Evolutionary conservation across 2,888 invertebrate genomes (phyloP).

Genomic region (Xestoiulus laeticollis): DNA sequence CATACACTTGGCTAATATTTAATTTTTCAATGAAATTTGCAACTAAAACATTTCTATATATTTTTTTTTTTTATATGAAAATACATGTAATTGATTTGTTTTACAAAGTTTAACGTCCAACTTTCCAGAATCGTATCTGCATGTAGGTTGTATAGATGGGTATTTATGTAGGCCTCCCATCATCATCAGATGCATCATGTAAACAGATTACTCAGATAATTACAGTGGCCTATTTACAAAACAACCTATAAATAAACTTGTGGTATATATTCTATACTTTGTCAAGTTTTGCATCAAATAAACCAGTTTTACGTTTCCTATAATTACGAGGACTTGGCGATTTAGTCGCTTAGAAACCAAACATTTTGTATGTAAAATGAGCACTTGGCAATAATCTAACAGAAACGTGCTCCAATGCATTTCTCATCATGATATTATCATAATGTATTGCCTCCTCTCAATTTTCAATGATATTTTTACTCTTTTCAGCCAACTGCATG

Average conservation of each 20-base stretch:
- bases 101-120: no score
- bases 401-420: background rate
- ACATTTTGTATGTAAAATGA: background rate
- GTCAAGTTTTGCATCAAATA: background rate
- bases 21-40: no score
- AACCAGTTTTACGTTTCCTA: background rate
- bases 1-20: no score
- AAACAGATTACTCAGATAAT: background rate
- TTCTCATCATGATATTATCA: background rate
- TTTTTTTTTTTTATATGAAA: no score
- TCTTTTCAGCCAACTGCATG: background rate
- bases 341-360: background rate
- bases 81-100: no score
- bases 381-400: background rate
- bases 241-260: background rate
- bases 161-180: no score
- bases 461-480: slow-evolving; percentile 17
- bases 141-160: no score
- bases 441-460: background rate
- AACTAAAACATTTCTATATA: no score
- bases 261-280: no score
- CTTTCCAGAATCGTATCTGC: no score
- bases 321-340: background rate
- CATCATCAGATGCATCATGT: background rate
- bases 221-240: background rate